These are phyloP conservation scores for Sebastes steindachneri DNA, from an alignment of 2,797 vertebrate genomes.

Conservation along the genomic window DNA sequence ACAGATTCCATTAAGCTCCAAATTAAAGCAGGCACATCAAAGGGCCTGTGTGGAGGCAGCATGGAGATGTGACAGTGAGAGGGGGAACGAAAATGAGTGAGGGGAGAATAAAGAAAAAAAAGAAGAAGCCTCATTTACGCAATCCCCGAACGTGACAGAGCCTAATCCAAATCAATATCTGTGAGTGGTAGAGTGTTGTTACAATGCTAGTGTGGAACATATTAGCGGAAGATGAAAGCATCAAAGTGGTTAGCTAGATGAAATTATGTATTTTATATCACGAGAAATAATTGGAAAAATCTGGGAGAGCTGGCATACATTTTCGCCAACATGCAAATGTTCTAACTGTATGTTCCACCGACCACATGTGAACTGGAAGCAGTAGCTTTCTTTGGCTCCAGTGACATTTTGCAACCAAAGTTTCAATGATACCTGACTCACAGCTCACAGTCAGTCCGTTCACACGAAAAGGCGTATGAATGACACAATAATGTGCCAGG, in stretches of 20 bases:
- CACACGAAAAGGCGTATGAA: too few species aligned
- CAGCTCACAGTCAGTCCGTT: not conserved
- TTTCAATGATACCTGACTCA: slow-evolving; percentile 38
- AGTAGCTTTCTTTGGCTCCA: slow-evolving; percentile 23
- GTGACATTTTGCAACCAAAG: slow-evolving; percentile 10
- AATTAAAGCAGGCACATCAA: slow-evolving; percentile 87
- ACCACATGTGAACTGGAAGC: slow-evolving; percentile 36
- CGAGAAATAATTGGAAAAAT: slow-evolving; percentile 72
- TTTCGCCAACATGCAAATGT: slow-evolving; percentile 57
- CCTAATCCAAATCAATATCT: slow-evolving; percentile 82
- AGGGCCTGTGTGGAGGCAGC: slow-evolving; percentile 76
- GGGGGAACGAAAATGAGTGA: slow-evolving; percentile 71
- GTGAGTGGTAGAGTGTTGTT: slow-evolving; percentile 75
- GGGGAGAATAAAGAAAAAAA: slow-evolving; percentile 58
- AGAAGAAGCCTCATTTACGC: slow-evolving; percentile 71
- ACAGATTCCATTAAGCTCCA: slow-evolving; percentile 85
- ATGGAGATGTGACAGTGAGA: slow-evolving; percentile 75
- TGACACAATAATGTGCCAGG: too few species aligned
- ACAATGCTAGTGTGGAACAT: slow-evolving; percentile 75
- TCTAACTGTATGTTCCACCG: slow-evolving; percentile 13
- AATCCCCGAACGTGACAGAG: slow-evolving; percentile 75
- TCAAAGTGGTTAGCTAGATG: slow-evolving; percentile 74
- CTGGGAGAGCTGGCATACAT: slow-evolving; percentile 42
- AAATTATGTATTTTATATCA: slow-evolving; percentile 78
- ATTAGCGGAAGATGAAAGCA: slow-evolving; percentile 80